These are phyloP conservation scores for Myoxocephalus aenaeus DNA, from an alignment of 2,797 vertebrate species.

Conservation along the genomic window DNA sequence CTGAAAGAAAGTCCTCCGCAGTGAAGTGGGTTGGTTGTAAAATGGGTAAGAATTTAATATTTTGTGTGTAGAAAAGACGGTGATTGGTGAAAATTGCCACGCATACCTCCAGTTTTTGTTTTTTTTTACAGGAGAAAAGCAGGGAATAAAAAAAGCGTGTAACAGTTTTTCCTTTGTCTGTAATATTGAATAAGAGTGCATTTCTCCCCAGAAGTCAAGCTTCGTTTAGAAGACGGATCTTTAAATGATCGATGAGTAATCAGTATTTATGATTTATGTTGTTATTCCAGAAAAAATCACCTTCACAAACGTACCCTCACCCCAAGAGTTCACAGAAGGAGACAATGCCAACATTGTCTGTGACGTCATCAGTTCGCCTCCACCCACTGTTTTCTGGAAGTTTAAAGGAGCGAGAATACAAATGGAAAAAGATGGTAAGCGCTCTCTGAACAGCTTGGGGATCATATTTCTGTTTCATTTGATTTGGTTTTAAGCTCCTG, in stretches of 20 bases:
- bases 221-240: neutral
- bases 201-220: neutral
- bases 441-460: neutral
- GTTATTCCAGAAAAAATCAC: constrained; percentile 92
- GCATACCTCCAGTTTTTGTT: neutral
- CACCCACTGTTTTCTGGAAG: constrained; percentile 96
- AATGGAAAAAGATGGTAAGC: constrained; percentile 95
- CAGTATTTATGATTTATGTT: constrained; percentile 27
- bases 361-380: constrained; percentile 92
- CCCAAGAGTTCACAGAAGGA: constrained; percentile 96
- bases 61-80: neutral
- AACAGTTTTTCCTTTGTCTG: neutral
- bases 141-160: neutral
- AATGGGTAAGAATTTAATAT: neutral
- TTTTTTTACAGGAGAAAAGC: constrained; percentile 1
- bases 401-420: constrained; percentile 92
- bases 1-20: neutral
- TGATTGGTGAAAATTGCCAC: constrained; percentile 9
- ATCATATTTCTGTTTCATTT: constrained; percentile 10
- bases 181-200: neutral
- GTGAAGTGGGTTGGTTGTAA: neutral
- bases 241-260: constrained; percentile 14
- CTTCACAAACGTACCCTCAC: constrained; percentile 94
- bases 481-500: neutral
- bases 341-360: constrained; percentile 93